Conservation (phyloP, 2,113 vertebrate genomes). For the Mormyrus iriodes region DNA sequence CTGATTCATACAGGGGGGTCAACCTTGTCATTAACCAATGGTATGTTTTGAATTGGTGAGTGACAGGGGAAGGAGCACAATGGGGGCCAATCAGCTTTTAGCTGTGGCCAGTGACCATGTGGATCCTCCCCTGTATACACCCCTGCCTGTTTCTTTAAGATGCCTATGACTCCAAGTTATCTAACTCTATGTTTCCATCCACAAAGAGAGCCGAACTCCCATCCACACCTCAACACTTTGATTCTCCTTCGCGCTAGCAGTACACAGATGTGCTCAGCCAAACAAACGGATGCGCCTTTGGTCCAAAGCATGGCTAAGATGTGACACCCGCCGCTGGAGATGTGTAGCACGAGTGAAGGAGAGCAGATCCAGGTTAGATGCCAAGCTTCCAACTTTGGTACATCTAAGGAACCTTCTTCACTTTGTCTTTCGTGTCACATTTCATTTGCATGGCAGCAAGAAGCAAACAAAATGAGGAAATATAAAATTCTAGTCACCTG, state of each 20-base stretch:
- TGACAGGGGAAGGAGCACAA: neutral
- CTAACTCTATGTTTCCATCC: conserved; percentile 31
- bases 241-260: neutral
- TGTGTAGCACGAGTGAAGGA: neutral
- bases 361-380: neutral
- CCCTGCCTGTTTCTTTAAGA: conserved; percentile 12
- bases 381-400: neutral
- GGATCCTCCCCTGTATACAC: neutral
- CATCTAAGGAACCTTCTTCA: neutral
- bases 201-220: conserved; percentile 7
- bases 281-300: neutral
- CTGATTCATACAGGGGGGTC: neutral
- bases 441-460: neutral
- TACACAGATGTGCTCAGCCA: neutral
- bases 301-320: neutral
- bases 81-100: neutral
- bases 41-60: neutral
- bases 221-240: neutral
- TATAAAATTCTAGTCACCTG: neutral
- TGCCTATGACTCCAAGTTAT: conserved; percentile 37
- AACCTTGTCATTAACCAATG: neutral
- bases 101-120: neutral
- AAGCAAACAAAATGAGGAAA: neutral
- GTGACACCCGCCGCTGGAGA: neutral
- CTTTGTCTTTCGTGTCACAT: neutral